These are phyloP conservation scores for Zeugodacus cucurbitae DNA, from an alignment of 1,140 invertebrate species.

Conservation along the genomic window DNA sequence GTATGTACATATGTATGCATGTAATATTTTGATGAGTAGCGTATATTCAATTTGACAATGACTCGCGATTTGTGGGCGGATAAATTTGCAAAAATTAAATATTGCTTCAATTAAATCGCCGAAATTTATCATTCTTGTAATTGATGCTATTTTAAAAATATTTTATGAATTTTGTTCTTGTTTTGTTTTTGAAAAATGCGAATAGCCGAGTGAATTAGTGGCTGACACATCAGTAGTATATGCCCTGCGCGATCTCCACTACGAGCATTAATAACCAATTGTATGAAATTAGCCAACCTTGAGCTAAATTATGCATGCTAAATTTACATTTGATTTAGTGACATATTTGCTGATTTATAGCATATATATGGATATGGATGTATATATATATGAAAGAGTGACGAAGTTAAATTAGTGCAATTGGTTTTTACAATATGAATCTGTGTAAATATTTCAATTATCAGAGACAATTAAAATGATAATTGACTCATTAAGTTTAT, in stretches of 20 bases:
- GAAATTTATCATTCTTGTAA: neutral
- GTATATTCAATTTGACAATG: neutral
- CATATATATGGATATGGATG: neutral
- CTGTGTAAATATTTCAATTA: no score
- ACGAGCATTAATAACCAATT: no score
- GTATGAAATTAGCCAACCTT: no score
- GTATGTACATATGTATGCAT: no score
- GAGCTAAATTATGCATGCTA: no score
- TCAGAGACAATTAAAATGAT: no score
- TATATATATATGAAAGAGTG: neutral
- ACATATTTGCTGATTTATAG: neutral
- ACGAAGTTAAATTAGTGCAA: neutral
- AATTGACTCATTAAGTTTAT: no score
- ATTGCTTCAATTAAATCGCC: neutral
- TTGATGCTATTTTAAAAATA: constrained; percentile 1
- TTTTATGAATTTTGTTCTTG: neutral
- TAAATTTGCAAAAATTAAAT: neutral
- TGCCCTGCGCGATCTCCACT: no score
- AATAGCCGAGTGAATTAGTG: neutral
- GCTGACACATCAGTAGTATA: neutral
- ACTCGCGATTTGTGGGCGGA: neutral
- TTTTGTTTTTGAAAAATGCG: neutral
- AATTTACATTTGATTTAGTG: no score
- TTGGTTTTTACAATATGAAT: neutral
- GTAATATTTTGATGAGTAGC: neutral